phyloP scores from a whole-genome alignment of 2,113 vertebrate genomes.

The Casuarius casuarius region DNA sequence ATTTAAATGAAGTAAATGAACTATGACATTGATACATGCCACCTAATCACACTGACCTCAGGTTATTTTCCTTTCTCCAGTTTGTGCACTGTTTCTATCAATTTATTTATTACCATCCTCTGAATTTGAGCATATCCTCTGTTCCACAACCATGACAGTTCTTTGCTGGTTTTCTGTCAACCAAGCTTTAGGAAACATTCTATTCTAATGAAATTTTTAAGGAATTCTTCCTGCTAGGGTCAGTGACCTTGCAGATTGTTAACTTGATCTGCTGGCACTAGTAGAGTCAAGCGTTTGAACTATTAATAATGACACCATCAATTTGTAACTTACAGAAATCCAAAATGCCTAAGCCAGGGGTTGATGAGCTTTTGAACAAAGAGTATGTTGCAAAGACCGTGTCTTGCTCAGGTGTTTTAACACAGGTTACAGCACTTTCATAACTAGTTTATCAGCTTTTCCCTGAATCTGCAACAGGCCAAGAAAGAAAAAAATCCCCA shows the following conservation, averaged over 20 bases:
- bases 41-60: not conserved
- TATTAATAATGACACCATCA: not conserved
- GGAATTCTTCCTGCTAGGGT: not conserved
- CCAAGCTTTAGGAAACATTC: not conserved
- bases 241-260: not conserved
- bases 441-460: not conserved
- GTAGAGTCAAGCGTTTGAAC: not conserved
- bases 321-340: not conserved
- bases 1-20: slow-evolving; percentile 15
- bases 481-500: not conserved
- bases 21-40: slow-evolving; percentile 2
- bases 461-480: not conserved
- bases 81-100: not conserved
- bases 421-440: not conserved
- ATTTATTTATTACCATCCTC: not conserved
- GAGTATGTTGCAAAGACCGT: not conserved
- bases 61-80: not conserved
- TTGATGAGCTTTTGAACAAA: not conserved
- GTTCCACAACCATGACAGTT: not conserved
- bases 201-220: not conserved
- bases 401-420: not conserved
- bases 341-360: not conserved
- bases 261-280: not conserved
- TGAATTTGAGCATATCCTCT: not conserved
- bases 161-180: not conserved